Conservation (phyloP, 2,113 vertebrate species). For the Tachysurus vachellii region DNA sequence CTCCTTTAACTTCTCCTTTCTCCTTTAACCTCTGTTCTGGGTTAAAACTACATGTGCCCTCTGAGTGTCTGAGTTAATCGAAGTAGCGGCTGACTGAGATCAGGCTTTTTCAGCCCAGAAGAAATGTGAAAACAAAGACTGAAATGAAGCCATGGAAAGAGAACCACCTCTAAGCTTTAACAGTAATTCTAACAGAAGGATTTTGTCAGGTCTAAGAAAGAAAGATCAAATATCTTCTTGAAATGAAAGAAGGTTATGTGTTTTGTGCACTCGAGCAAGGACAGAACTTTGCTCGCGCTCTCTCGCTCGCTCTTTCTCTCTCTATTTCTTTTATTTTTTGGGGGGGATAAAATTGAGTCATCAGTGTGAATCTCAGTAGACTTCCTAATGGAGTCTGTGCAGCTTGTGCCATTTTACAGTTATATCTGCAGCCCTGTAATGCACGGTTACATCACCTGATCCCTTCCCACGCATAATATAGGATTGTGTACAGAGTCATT, state of each 20-base stretch:
- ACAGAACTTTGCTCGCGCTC: neutral
- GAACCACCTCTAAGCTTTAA: neutral
- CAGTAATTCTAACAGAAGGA: neutral
- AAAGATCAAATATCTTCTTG: neutral
- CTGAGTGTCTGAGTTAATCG: no score
- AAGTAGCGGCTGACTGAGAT: neutral
- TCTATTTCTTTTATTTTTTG: no score
- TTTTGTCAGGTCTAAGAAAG: neutral
- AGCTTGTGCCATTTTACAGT: neutral
- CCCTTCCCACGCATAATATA: neutral
- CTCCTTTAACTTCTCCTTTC: slow-evolving; percentile 3
- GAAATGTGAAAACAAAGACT: neutral
- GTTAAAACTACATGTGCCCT: neutral
- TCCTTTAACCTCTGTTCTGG: neutral
- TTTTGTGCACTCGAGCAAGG: neutral
- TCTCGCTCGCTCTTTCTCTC: no score
- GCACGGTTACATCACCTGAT: neutral
- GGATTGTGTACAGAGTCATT: neutral
- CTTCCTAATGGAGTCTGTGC: neutral
- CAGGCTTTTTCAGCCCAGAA: neutral
- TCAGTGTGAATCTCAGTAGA: slow-evolving; percentile 14
- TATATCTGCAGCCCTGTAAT: neutral
- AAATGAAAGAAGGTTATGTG: neutral
- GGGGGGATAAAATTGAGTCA: neutral
- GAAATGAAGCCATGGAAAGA: neutral